These are phyloP conservation scores for Carabus problematicus DNA, from an alignment of 2,888 invertebrate species.

Conservation along the genomic window DNA sequence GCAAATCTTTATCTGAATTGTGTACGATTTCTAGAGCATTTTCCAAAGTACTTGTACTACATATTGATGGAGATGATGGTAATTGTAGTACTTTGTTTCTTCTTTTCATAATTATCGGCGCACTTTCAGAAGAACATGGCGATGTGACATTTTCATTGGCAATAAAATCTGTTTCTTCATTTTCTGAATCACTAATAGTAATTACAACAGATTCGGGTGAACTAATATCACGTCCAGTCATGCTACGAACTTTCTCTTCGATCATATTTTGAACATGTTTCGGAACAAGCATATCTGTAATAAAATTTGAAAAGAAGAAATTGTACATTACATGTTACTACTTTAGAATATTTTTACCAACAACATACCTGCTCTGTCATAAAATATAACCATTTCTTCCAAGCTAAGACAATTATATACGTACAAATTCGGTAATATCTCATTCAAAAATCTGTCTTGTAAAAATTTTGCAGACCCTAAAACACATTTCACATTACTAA, in stretches of 20 bases:
- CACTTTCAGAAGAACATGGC: too few relatives aligned
- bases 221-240: too few relatives aligned
- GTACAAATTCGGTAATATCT: conserved; percentile 27
- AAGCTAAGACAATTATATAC: conserved; percentile 1
- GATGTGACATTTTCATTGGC: too few relatives aligned
- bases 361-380: conserved; percentile 25
- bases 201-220: too few relatives aligned
- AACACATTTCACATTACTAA: neutral
- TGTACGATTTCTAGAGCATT: too few relatives aligned
- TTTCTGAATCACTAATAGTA: too few relatives aligned
- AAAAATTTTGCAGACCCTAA: conserved; percentile 5
- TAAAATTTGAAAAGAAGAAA: neutral
- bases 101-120: too few relatives aligned
- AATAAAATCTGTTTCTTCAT: too few relatives aligned
- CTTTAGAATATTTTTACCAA: neutral
- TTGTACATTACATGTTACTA: neutral
- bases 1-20: too few relatives aligned
- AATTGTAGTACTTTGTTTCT: too few relatives aligned
- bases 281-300: neutral
- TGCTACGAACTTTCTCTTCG: neutral
- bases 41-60: too few relatives aligned
- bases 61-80: too few relatives aligned
- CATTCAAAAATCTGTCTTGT: conserved; percentile 20
- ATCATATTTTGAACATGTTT: neutral
- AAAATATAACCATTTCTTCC: conserved; percentile 20